Conservation (phyloP, 2,888 invertebrate genomes). For the Cyclophora albipunctata region DNA sequence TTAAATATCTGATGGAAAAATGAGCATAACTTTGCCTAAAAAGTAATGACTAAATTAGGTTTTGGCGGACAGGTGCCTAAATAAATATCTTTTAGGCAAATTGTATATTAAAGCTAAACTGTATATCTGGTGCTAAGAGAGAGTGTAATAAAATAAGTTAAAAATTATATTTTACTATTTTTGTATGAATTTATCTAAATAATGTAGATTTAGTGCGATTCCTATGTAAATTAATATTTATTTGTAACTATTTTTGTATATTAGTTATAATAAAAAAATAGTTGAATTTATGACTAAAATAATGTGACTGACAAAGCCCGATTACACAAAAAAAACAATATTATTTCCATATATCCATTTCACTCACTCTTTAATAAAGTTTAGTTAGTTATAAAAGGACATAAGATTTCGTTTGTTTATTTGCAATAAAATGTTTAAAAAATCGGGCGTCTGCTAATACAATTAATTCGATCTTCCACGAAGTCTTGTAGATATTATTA, state of each 20-base stretch:
- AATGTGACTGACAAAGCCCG: too few species aligned
- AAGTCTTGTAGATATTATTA: conserved; percentile 59
- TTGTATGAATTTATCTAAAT: background rate
- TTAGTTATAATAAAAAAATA: conserved; percentile 21
- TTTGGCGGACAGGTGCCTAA: too few species aligned
- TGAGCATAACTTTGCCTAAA: too few species aligned
- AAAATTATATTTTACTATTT: background rate
- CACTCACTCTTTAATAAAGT: background rate
- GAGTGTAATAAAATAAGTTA: conserved; percentile 25
- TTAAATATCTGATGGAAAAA: too few species aligned
- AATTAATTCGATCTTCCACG: conserved; percentile 47
- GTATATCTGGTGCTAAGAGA: conserved; percentile 45
- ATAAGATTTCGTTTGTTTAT: too few species aligned
- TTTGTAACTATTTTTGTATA: conserved; percentile 71
- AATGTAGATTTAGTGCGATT: conserved; percentile 27
- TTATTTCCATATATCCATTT: conserved; percentile 33
- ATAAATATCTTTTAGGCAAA: background rate
- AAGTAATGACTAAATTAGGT: too few species aligned
- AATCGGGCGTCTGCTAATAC: too few species aligned
- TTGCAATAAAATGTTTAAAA: too few species aligned
- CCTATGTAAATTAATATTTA: conserved; percentile 68
- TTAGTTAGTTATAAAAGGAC: too few species aligned
- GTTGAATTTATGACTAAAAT: too few species aligned
- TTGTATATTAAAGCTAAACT: conserved; percentile 18
- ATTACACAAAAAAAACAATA: conserved; percentile 39